Conservation (phyloP, 2,113 vertebrate species). For the Silurus glanis region DNA sequence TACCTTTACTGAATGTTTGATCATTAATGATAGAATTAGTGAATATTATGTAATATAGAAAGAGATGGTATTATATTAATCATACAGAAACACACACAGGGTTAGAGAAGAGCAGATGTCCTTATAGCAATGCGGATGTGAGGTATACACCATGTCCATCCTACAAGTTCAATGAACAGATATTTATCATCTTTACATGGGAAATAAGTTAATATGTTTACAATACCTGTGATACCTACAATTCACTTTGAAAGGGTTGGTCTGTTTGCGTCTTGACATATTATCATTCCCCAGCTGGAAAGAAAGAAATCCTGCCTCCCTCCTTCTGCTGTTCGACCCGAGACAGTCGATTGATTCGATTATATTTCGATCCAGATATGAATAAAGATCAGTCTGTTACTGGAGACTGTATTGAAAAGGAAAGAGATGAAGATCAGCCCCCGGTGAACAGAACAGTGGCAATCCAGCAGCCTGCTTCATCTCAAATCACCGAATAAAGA, state of each 20-base stretch:
- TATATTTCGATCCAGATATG: neutral
- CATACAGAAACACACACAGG: neutral
- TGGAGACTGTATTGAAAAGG: neutral
- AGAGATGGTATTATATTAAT: neutral
- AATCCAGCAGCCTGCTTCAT: neutral
- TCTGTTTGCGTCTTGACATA: slow-evolving; percentile 82
- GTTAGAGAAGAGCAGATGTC: too few relatives aligned
- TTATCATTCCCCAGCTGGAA: slow-evolving; percentile 63
- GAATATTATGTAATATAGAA: neutral
- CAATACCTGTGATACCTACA: slow-evolving; percentile 77
- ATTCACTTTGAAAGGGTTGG: slow-evolving; percentile 82
- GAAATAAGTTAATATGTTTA: slow-evolving; percentile 45
- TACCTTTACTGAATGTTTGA: neutral
- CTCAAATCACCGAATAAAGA: neutral
- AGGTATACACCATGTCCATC: neutral
- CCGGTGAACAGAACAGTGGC: neutral
- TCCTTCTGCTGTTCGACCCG: slow-evolving; percentile 12
- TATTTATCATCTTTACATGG: neutral
- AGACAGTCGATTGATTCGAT: neutral
- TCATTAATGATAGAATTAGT: neutral
- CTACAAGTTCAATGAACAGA: neutral
- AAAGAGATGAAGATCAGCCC: neutral
- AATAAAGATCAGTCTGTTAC: neutral
- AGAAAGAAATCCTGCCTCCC: slow-evolving; percentile 60
- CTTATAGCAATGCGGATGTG: neutral